These are phyloP conservation scores for Arvicanthis niloticus DNA, from an alignment of 2,113 vertebrate species.

Conservation along the genomic window DNA sequence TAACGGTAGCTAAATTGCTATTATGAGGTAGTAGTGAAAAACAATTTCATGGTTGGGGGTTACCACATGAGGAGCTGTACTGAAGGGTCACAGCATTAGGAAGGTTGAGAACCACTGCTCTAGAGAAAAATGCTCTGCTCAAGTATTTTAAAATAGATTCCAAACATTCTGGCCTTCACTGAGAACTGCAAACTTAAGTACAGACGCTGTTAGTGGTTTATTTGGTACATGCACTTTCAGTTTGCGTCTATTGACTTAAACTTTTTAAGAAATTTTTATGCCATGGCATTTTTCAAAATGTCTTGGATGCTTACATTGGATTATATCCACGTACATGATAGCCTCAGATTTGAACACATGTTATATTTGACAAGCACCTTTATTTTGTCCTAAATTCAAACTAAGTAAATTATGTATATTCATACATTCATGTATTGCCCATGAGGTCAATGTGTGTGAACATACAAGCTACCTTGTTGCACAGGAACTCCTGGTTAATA, in stretches of 20 bases:
- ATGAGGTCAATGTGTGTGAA: too few species aligned
- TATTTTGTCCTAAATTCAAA: background rate
- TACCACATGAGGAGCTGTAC: background rate
- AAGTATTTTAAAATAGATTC: background rate
- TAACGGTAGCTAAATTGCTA: background rate
- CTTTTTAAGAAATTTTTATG: accelerated
- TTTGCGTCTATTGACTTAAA: background rate
- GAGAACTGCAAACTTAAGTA: background rate
- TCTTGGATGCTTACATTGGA: background rate
- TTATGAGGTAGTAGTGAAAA: too few species aligned
- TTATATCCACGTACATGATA: background rate
- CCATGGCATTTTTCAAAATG: background rate
- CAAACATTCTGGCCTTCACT: background rate
- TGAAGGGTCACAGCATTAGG: background rate
- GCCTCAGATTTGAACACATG: background rate
- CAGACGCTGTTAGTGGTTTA: background rate
- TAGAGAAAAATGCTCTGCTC: background rate
- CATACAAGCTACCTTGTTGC: background rate
- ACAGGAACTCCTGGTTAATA: background rate
- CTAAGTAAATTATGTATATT: background rate
- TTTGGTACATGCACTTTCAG: background rate
- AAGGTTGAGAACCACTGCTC: background rate
- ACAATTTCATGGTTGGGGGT: background rate
- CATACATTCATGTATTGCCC: too few species aligned
- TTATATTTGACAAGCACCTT: background rate